Base-by-base conservation (phyloP, 2,113 vertebrate species). In the Colinus virginianus region DNA sequence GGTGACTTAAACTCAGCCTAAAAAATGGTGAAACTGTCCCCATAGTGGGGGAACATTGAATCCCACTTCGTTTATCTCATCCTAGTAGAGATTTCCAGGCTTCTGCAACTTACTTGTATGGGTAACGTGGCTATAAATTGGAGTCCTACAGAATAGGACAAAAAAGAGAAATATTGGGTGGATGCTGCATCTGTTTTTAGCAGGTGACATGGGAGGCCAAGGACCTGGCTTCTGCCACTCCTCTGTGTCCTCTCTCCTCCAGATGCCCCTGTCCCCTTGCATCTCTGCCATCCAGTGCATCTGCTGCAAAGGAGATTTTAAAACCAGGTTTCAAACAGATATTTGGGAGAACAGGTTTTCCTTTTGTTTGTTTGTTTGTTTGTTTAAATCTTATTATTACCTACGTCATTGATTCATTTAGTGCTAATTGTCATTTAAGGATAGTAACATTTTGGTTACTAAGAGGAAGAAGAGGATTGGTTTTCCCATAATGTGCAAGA, bases 381-480 rank as follows among this genome's bases (percentile, higher is more conserved):
- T 95, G 90, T 85, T 90, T 90, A 87, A 88, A 36, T 82, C 14
- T 87, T 82, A 32, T 74, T 78, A 48, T 45, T 86, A 38, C 59
- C 74, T 62, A 62, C 40, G 55, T 36, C 49, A 11, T 76, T 59
- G 55, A 66, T 88, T 58, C 32, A 76, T 85, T 67, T 72, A 68
- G 78, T 85, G 43, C 38, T 1, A 3, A 3, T 59, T 88, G 16
- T 87, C 56, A 10, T 63, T 67, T 45, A 62, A 70, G 53, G 40
- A 80, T 87, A 48, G 63, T 49, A 74, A 81, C 2, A 1, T 40
- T 78, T 69, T 75, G 79, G 34, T 78, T 72, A 28, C 36, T 69
- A 58, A 53, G 78, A 91, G 56, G 67, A 90, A 77, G 62, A 78
- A 19, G 34, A 81, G 15, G 43, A 48, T 78, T 87, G 48, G 78